Base-by-base conservation (phyloP, 1,140 invertebrate species). In the Eueides isabella region DNA sequence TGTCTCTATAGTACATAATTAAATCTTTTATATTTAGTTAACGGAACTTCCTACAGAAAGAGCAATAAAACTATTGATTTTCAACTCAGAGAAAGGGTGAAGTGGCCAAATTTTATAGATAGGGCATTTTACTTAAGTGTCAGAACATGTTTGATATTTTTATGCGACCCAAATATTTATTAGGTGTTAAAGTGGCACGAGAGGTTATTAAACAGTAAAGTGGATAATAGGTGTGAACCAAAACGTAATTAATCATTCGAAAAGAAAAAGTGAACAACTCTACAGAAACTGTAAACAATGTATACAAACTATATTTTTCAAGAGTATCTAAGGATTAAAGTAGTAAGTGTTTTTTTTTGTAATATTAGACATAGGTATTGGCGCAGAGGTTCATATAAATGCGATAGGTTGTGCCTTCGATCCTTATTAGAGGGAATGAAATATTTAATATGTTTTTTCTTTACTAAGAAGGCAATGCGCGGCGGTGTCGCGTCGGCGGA, bases 51-150 rank as follows among this genome's bases (percentile, higher is more conserved):
- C 9, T 19, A 61, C 19, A 61, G 65, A 41, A 55, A 55, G 26
- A 4, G 66, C 12, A 55, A 41, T 61, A 66, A 66, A 71, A 63
- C 33, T 28, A 23, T 48, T 63, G 19, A 30, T 41, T 44, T 71
- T 66, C 68, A 74, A 63, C 62, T 74, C 41, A 26, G 28, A 63
- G 76, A 79, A 81, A 85, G 85, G 71, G 84, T 75, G 77, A 28
- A 63, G 77, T 81, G 81, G 83, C 81, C 76, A 82, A 79, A 81
- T 63, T 85, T 80, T 86, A 80, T 71, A 62, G 66, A 55, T 31
- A 71, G 29, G 19, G 26, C 28, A 23, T 23, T 76, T 72, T 61
- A 74, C 41, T 48, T 33, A 69, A 70, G 67, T 35, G 67, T 66
- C 16, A 63, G 29, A 35, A 44, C 14, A 6, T 41, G 28, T 55